These are phyloP conservation scores for Euzophera pinguis DNA, from an alignment of 2,888 invertebrate genomes.

Conservation along the genomic window DNA sequence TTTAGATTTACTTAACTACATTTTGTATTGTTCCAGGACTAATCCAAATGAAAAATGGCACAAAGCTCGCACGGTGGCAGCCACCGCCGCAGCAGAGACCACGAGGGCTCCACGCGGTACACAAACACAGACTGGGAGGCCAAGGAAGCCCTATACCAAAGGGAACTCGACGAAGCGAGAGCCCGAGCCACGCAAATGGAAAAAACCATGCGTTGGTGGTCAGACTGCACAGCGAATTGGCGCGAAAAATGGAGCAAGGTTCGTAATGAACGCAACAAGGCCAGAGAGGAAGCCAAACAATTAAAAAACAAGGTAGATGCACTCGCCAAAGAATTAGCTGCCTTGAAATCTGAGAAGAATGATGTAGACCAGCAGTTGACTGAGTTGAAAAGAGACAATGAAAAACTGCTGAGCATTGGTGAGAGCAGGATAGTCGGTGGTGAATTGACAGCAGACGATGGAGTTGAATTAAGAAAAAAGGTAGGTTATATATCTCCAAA, in stretches of 20 bases:
- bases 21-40: slow-evolving; percentile 27
- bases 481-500: slow-evolving; percentile 52
- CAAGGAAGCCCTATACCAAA: slow-evolving; percentile 83
- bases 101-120: slow-evolving; percentile 82
- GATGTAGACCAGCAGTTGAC: slow-evolving; percentile 88
- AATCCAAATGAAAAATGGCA: slow-evolving; percentile 59
- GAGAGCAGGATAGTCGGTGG: slow-evolving; percentile 65
- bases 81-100: slow-evolving; percentile 81
- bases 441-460: slow-evolving; percentile 60
- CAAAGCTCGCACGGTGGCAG: slow-evolving; percentile 86
- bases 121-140: slow-evolving; percentile 89
- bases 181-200: slow-evolving; percentile 99
- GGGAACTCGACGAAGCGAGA: slow-evolving; percentile 96
- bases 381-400: slow-evolving; percentile 89
- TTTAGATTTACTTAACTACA: not conserved
- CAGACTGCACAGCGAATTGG: slow-evolving; percentile 99
- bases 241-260: slow-evolving; percentile 96
- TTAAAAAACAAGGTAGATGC: slow-evolving; percentile 89
- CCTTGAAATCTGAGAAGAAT: slow-evolving; percentile 87
- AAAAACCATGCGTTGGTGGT: slow-evolving; percentile 99
- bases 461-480: slow-evolving; percentile 61
- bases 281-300: slow-evolving; percentile 93
- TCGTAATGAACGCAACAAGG: slow-evolving; percentile 94
- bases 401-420: slow-evolving; percentile 82
- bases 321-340: slow-evolving; percentile 86